These are phyloP conservation scores for Ichneumoninae sp. DNA, from an alignment of 2,888 invertebrate species.

Conservation along the genomic window DNA sequence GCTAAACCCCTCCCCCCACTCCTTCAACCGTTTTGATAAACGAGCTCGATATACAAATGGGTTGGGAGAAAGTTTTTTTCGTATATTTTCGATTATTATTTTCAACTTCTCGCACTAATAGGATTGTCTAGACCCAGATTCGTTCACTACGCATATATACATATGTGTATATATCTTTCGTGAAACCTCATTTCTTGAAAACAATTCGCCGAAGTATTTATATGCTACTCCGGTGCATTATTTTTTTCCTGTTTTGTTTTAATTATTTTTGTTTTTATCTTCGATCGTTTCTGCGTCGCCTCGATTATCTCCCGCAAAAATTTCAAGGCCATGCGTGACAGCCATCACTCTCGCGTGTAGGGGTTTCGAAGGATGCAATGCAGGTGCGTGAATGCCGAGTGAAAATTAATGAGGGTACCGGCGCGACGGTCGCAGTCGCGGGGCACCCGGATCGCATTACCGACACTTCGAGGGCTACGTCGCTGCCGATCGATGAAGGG, in stretches of 20 bases:
- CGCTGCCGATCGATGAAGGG: constrained; percentile 44
- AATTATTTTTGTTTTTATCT: neutral
- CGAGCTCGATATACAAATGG: constrained; percentile 33
- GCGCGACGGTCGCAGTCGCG: constrained; percentile 21
- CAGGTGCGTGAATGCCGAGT: constrained; percentile 50
- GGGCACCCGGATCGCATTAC: constrained; percentile 50
- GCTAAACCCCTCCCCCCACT: neutral
- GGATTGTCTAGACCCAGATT: neutral
- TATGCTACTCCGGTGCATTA: neutral
- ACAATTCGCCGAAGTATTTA: neutral
- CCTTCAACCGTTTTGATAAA: constrained; percentile 35
- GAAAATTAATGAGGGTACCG: constrained; percentile 58
- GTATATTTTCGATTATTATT: neutral
- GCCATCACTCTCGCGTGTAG: constrained; percentile 30
- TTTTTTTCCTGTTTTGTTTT: neutral
- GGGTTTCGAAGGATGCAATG: constrained; percentile 1
- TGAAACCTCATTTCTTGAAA: neutral
- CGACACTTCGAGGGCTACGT: constrained; percentile 62
- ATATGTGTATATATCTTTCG: neutral
- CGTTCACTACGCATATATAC: neutral
- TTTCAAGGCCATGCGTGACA: constrained; percentile 54
- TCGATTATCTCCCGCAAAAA: constrained; percentile 1
- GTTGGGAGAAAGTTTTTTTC: constrained; percentile 12
- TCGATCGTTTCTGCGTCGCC: constrained; percentile 17
- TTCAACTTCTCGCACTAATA: neutral